Evolutionary conservation across 1,140 invertebrate species (phyloP), one percentile per base, ranked within the genome.

Genomic region (Euschistus heros): DNA sequence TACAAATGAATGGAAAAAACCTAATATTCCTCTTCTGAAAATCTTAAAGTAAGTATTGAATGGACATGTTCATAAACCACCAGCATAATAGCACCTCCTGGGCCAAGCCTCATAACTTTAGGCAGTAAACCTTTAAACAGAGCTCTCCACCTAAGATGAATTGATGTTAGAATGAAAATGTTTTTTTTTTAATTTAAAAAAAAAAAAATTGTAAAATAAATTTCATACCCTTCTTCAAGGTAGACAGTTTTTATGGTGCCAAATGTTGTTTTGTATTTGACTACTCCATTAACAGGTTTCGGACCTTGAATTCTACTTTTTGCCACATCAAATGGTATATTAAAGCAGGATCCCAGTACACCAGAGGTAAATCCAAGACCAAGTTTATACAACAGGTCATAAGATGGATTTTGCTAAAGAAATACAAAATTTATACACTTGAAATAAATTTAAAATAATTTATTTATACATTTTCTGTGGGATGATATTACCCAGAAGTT

Each of bases 311-410:
- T 96, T 65, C 94, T 79, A 72, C 91, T 94, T 77, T 97, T 97
- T 10, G 91, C 94, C 6, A 97, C 94, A 76, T 97, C 94, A 77
- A 95, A 96, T 27, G 93, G 93, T 79, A 96, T 96, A 74, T 97
- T 97, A 24, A 91, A 77, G 72, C 85, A 84, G 0, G 91, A 94
- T 22, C 86, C 90, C 18, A 94, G 72, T 0, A 86, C 87, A 13
- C 92, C 92, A 22, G 91, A 89, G 22, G 80, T 77, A 72, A 97
- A 92, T 55, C 92, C 92, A 66, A 95, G 86, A 7, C 79, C 74
- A 2, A 94, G 80, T 75, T 88, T 86, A 22, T 84, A 76, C 8
- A 82, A 69, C 68, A 92, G 85, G 72, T 90, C 88, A 66, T 80
- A 68, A 0, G 80, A 69, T 0, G 78, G 80, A 76, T 88, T 86